Base-by-base conservation (phyloP, 1,140 invertebrate species). In the Drosophila subobscura region DNA sequence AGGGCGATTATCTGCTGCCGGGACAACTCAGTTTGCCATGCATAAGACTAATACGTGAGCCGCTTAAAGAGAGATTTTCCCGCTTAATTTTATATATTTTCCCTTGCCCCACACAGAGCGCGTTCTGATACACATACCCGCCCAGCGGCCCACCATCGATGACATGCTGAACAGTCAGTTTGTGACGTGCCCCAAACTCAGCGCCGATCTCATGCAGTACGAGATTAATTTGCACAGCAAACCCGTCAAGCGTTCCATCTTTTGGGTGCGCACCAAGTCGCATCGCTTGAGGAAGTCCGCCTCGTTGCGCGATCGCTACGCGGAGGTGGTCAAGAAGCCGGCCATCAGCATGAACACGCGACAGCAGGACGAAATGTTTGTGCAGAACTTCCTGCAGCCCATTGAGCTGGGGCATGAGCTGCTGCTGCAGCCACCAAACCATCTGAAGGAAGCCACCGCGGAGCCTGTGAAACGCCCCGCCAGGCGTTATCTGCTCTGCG, bases 1-100 rank as follows among this genome's bases (percentile, higher is more conserved):
- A 95, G 47, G 95, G 93, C 12, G 93, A 93, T 49, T 95, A 94
- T 71, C 91, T 92, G 50, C 91, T 93, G 47, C 94, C 94, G 0
- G 90, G 92, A 16, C 90, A 91, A 72, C 84, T 92, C 1, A 92
- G 91, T 63, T 79, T 92, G 72, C 91, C 91, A 58, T 92, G 92
- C 75, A 91, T 92, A 88, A 91, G 92, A 86, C 90, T 92, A 60
- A 92, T 92, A 53, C 92, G 92, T 92, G 78, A 77, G 81, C 16
- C 1, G 16, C 16, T 20, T 20, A 0, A 20, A 20, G 16, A 20
- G 16, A 20, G 16, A 20, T 91, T 7, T 33, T 7, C 33, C 3
- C 1, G 3, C 20, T 49, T 2, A 29, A 1, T 29, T 16, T 46
- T 4, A 25, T 40, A 3, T 33, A 49, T 22, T 52, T 41, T 3